Evolutionary conservation across 2,113 vertebrate genomes (phyloP).

Genomic region (Burhinus bistriatus): DNA sequence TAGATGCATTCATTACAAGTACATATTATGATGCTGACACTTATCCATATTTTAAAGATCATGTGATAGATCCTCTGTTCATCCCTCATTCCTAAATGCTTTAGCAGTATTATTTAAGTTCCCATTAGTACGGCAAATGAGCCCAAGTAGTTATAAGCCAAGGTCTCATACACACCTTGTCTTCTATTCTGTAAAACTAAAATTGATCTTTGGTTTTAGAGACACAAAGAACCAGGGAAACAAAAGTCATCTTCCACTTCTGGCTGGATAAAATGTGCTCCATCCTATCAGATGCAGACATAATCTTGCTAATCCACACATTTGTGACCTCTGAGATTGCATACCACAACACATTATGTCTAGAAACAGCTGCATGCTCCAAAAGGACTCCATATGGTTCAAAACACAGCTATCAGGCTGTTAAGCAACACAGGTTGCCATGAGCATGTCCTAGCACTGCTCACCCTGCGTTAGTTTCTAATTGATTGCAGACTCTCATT

Average conservation of each 20-base stretch:
- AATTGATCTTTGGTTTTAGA: neutral
- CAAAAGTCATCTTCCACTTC: neutral
- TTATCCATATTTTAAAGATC: neutral
- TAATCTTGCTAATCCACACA: neutral
- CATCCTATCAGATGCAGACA: neutral
- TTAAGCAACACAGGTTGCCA: neutral
- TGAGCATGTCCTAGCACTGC: neutral
- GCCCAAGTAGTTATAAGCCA: neutral
- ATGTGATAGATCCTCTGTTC: neutral
- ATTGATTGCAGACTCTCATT: neutral
- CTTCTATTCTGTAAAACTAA: neutral
- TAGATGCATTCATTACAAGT: neutral
- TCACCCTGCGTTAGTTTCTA: neutral
- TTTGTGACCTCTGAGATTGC: neutral
- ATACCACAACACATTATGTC: neutral
- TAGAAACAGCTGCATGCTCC: neutral
- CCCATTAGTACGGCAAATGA: neutral
- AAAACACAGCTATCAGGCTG: neutral
- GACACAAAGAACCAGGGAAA: neutral
- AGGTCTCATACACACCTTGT: neutral
- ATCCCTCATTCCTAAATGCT: neutral
- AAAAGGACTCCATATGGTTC: neutral
- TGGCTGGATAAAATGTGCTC: neutral
- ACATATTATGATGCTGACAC: neutral
- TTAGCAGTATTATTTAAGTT: neutral